Conservation (phyloP, 1,140 invertebrate genomes). For the Polyergus mexicanus region DNA sequence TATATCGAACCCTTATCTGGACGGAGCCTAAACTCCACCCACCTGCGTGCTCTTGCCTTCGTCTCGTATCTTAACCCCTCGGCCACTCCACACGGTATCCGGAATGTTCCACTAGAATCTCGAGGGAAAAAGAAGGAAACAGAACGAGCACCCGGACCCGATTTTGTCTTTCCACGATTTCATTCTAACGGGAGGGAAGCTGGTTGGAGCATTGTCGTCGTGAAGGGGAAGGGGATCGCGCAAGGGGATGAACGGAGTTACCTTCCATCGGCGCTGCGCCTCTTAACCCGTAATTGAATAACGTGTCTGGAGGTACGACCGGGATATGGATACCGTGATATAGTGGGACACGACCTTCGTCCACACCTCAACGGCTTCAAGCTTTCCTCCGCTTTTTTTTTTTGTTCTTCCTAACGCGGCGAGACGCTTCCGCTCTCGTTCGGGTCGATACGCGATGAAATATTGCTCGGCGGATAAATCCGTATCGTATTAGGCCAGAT, state of each 20-base stretch:
- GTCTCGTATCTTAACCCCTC: background rate
- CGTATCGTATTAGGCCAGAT: slow-evolving; percentile 52
- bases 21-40: slow-evolving; percentile 51
- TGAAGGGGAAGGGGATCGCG: slow-evolving; percentile 62
- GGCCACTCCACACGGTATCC: slow-evolving; percentile 13
- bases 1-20: slow-evolving; percentile 80
- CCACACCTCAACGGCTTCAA: slow-evolving; percentile 66
- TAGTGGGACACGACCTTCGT: slow-evolving; percentile 67
- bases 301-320: slow-evolving; percentile 77
- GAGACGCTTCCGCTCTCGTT: slow-evolving; percentile 30
- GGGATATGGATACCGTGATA: slow-evolving; percentile 77
- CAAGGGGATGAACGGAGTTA: slow-evolving; percentile 70
- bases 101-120: slow-evolving; percentile 29
- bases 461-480: slow-evolving; percentile 53
- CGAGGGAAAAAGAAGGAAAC: slow-evolving; percentile 40
- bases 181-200: slow-evolving; percentile 61
- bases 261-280: slow-evolving; percentile 76
- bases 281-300: slow-evolving; percentile 83
- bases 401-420: slow-evolving; percentile 4
- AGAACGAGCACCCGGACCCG: slow-evolving; percentile 36
- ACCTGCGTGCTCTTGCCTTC: slow-evolving; percentile 51
- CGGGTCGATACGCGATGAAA: slow-evolving; percentile 61
- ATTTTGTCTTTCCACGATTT: slow-evolving; percentile 81
- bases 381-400: slow-evolving; percentile 54
- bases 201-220: slow-evolving; percentile 47